A percentile compares a stretch with the other conserved stretches of the same genome.
phyloP scores from a whole-genome alignment of 2,113 vertebrate species.

The Datnioides undecimradiatus region DNA sequence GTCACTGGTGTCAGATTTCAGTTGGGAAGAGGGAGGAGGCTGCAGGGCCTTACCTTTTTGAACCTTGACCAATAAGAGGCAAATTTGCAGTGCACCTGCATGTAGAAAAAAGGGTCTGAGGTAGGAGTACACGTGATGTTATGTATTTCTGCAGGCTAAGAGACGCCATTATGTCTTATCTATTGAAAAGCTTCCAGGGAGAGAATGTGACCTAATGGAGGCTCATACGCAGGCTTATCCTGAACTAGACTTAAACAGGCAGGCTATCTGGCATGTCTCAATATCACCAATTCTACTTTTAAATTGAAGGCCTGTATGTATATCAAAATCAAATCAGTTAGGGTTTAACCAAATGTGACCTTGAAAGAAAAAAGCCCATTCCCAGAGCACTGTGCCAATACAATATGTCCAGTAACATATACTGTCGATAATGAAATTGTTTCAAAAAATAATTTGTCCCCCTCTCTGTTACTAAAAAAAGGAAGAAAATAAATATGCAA shows the following conservation, averaged over 20 bases:
- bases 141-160: constrained; percentile 27
- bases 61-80: constrained; percentile 69
- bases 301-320: neutral
- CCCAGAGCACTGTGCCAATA: constrained; percentile 26
- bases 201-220: constrained; percentile 20
- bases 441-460: constrained; percentile 40
- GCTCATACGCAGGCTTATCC: constrained; percentile 23
- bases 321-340: constrained; percentile 30
- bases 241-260: constrained; percentile 2
- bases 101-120: neutral
- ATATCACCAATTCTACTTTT: neutral
- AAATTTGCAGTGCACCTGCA: constrained; percentile 59
- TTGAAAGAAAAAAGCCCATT: constrained; percentile 47
- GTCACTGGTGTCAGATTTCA: constrained; percentile 84
- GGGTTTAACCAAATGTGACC: constrained; percentile 52
- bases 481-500: constrained; percentile 51
- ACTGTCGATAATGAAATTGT: constrained; percentile 39
- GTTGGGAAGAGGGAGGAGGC: constrained; percentile 56
- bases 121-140: constrained; percentile 53
- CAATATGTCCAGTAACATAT: constrained; percentile 18
- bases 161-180: constrained; percentile 47
- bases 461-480: neutral
- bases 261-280: neutral
- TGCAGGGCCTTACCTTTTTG: constrained; percentile 69
- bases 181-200: constrained; percentile 33